Evolutionary conservation across 1,140 invertebrate species (phyloP).

Genomic region (Ooceraea biroi): DNA sequence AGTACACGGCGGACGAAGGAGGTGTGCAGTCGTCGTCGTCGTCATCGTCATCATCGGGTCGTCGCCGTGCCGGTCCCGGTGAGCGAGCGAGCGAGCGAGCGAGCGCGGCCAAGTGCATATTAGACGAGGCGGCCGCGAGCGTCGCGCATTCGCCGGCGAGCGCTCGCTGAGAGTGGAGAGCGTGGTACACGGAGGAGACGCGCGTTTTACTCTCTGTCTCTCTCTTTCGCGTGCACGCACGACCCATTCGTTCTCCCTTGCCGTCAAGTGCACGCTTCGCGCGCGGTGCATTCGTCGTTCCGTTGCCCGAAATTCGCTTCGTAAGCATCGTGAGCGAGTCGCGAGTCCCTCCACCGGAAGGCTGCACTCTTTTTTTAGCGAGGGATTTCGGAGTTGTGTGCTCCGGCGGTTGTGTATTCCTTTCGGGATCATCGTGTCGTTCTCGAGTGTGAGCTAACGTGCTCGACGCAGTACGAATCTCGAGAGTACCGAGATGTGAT

Average conservation of each 20-base stretch:
- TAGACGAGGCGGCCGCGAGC: constrained; percentile 74
- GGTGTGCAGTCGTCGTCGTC: constrained; percentile 41
- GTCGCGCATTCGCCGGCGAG: constrained; percentile 80
- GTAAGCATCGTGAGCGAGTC: not conserved
- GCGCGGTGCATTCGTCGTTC: too few species aligned
- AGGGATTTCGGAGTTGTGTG: not conserved
- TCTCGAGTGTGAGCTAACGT: not conserved
- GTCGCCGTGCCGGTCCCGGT: constrained; percentile 66
- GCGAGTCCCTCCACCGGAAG: not conserved
- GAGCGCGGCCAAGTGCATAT: constrained; percentile 78
- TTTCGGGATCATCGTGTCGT: not conserved
- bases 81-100: constrained; percentile 64
- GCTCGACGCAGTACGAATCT: not conserved
- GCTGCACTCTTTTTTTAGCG: not conserved
- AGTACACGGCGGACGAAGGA: constrained; percentile 44
- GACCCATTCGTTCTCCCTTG: constrained; percentile 18
- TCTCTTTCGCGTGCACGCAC: not conserved
- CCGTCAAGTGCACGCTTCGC: not conserved
- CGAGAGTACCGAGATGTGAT: constrained; percentile 12
- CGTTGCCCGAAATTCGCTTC: constrained; percentile 16
- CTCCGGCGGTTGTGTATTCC: not conserved
- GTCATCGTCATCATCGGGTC: constrained; percentile 53
- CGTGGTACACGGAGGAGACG: not conserved
- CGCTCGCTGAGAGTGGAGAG: constrained; percentile 74
- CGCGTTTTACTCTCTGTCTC: constrained; percentile 6